These are phyloP conservation scores for Centruroides sculpturatus DNA, from an alignment of 1,140 invertebrate genomes.

Conservation along the genomic window DNA sequence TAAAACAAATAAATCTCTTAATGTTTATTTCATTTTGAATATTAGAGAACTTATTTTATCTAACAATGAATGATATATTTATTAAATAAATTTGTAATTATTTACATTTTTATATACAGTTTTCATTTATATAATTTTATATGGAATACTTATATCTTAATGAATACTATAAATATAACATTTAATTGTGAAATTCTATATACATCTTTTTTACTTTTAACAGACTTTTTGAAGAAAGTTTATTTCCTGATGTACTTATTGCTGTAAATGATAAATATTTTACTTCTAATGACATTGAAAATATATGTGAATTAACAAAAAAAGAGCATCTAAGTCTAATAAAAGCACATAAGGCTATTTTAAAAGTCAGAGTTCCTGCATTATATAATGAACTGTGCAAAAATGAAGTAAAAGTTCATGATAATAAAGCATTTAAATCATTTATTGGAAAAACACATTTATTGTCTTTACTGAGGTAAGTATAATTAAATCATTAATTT, in stretches of 20 bases:
- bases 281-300: neutral
- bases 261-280: neutral
- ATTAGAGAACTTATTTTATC: no score
- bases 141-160: no score
- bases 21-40: no score
- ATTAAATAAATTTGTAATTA: no score
- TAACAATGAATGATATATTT: no score
- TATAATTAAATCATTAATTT: no score
- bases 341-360: conserved; percentile 5
- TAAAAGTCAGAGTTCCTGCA: conserved; percentile 10
- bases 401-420: conserved; percentile 3
- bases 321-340: no score
- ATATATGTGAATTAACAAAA: no score
- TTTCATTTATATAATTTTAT: no score
- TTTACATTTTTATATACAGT: no score
- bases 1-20: no score
- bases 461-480: conserved; percentile 7
- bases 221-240: conserved; percentile 8
- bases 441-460: conserved; percentile 7
- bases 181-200: neutral
- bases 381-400: conserved; percentile 8
- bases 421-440: conserved; percentile 5
- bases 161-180: no score
- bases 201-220: neutral
- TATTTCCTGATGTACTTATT: conserved; percentile 7